Evolutionary conservation across 1,140 invertebrate species (phyloP).

Genomic region (Metaphire vulgaris): DNA sequence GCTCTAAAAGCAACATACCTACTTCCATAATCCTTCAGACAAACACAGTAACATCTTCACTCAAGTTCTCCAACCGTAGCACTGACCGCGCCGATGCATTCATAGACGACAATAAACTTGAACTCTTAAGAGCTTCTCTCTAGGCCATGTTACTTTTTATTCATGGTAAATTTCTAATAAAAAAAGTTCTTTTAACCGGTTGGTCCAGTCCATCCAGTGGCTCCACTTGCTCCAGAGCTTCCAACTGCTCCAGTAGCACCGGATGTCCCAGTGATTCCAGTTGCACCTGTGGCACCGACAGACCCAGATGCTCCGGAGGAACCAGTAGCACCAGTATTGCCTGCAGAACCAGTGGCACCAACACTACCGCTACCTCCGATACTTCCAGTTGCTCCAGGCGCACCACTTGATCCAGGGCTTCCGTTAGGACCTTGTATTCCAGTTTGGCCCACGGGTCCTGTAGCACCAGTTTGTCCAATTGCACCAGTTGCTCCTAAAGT

Average conservation of each 20-base stretch:
- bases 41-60: too few species aligned
- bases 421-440: constrained; percentile 1
- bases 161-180: too few species aligned
- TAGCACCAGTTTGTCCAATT: not conserved
- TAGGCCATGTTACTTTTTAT: too few species aligned
- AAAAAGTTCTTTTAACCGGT: not conserved
- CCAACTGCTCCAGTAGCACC: constrained; percentile 11
- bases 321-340: not conserved
- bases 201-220: not conserved
- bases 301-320: constrained; percentile 4
- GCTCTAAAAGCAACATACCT: too few species aligned
- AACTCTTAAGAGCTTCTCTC: too few species aligned
- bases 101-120: too few species aligned
- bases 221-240: not conserved
- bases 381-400: constrained; percentile 5
- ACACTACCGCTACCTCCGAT: not conserved
- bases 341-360: not conserved
- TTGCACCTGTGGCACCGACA: constrained; percentile 6
- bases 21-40: too few species aligned
- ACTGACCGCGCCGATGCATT: too few species aligned
- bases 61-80: too few species aligned
- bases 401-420: not conserved
- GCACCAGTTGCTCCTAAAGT: constrained; percentile 3
- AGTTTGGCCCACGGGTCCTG: not conserved
- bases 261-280: not conserved